Percentiles rank a stretch among this genome's conserved stretches.
phyloP scores from a whole-genome alignment of 1,140 invertebrate species.

The Pygmarrhopalites habei region DNA sequence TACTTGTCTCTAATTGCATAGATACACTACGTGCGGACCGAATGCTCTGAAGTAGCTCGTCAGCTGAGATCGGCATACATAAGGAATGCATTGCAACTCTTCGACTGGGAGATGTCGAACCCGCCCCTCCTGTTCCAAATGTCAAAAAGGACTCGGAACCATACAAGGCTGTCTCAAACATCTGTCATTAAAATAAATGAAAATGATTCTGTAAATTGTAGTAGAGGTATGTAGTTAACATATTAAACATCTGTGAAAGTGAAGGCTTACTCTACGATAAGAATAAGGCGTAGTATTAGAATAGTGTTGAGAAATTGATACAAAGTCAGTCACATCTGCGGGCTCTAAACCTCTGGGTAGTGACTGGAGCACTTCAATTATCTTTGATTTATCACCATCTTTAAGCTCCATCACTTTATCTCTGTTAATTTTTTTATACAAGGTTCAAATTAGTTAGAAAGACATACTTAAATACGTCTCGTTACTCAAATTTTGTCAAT shows the following conservation, averaged over 20 bases:
- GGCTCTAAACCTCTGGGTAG: conserved; percentile 80
- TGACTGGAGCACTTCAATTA: conserved; percentile 63
- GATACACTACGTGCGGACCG: conserved; percentile 30
- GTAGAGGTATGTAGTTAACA: conserved; percentile 7
- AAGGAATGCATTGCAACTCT: conserved; percentile 59
- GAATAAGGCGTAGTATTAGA: conserved; percentile 83
- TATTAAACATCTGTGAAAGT: background rate
- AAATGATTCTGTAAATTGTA: background rate
- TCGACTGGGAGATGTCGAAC: conserved; percentile 43
- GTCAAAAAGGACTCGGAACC: conserved; percentile 48
- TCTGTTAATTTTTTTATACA: no score
- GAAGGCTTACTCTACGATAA: conserved; percentile 62
- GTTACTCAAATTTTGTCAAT: no score
- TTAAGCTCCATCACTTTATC: conserved; percentile 78
- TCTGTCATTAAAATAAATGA: conserved; percentile 28
- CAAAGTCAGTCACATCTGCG: conserved; percentile 95
- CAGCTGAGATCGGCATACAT: conserved; percentile 85
- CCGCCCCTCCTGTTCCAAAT: conserved; percentile 47
- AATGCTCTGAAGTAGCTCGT: conserved; percentile 59
- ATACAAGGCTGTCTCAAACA: conserved; percentile 40
- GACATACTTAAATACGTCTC: no score
- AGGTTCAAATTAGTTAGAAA: no score
- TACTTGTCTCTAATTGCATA: conserved; percentile 31
- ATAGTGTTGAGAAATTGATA: conserved; percentile 90
- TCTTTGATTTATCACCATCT: conserved; percentile 55